phyloP scores from a whole-genome alignment of 2,888 invertebrate genomes.

The Perizoma affinitatum region DNA sequence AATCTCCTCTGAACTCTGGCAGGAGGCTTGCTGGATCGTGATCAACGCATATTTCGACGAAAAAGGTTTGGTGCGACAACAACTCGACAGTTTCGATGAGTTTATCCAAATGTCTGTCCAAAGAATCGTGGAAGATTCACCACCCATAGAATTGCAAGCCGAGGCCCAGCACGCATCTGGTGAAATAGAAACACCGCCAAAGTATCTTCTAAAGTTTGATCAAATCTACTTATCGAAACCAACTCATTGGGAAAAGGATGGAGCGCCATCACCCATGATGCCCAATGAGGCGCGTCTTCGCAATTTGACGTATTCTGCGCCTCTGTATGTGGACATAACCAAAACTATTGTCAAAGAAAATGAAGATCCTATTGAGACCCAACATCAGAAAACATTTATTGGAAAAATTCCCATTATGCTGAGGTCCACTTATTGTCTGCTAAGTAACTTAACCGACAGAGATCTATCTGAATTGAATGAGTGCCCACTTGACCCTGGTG shows the following conservation, averaged over 20 bases:
- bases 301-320: slow-evolving; percentile 99
- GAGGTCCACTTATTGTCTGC: slow-evolving; percentile 97
- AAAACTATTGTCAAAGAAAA: slow-evolving; percentile 97
- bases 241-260: slow-evolving; percentile 99
- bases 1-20: slow-evolving; percentile 99
- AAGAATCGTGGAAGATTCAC: slow-evolving; percentile 99
- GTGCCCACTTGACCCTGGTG: slow-evolving; percentile 99
- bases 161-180: slow-evolving; percentile 98
- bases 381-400: slow-evolving; percentile 90
- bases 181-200: slow-evolving; percentile 95
- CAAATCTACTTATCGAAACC: slow-evolving; percentile 99
- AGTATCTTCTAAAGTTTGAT: slow-evolving; percentile 97
- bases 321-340: slow-evolving; percentile 99
- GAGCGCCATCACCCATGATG: slow-evolving; percentile 99
- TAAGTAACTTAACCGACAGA: slow-evolving; percentile 97
- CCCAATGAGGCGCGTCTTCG: slow-evolving; percentile 99
- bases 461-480: slow-evolving; percentile 99
- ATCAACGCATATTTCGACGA: slow-evolving; percentile 99
- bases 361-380: slow-evolving; percentile 93
- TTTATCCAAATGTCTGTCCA: slow-evolving; percentile 99
- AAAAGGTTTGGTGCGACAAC: slow-evolving; percentile 99
- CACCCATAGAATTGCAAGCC: slow-evolving; percentile 97
- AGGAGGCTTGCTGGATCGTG: slow-evolving; percentile 99
- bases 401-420: slow-evolving; percentile 99
- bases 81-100: slow-evolving; percentile 99